A percentile compares a stretch with the other conserved stretches of the same genome.
phyloP scores from a whole-genome alignment of 2,888 invertebrate species.

The Tenodera sinensis region DNA sequence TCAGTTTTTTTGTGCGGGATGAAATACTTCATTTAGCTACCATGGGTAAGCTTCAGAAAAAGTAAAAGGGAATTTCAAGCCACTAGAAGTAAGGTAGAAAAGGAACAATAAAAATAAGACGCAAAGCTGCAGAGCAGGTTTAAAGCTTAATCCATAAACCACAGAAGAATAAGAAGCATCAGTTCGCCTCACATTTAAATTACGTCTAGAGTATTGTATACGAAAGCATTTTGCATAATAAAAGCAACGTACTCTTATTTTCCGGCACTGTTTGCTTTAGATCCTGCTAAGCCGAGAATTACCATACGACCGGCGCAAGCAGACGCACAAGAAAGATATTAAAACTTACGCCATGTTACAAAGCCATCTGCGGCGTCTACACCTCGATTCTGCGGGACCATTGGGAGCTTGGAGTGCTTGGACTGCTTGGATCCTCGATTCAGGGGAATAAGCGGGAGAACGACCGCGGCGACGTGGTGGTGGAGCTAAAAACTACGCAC shows the following conservation, averaged over 20 bases:
- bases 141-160: neutral
- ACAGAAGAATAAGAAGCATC: neutral
- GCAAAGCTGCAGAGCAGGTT: neutral
- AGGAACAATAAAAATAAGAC: no score
- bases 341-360: neutral
- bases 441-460: no score
- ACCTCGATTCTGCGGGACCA: no score
- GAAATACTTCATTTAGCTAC: no score
- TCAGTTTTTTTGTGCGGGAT: no score
- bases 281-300: neutral
- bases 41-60: no score
- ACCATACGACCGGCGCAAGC: neutral
- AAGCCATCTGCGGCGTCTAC: neutral
- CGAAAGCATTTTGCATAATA: neutral
- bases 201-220: neutral
- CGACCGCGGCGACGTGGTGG: no score
- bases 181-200: neutral
- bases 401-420: no score
- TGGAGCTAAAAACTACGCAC: no score
- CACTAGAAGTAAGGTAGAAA: no score
- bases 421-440: no score
- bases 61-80: no score
- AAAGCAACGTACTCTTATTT: neutral
- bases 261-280: neutral
- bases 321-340: neutral